These are phyloP conservation scores for Lordiphosa fenestrarum DNA, from an alignment of 2,888 invertebrate species.

Conservation along the genomic window DNA sequence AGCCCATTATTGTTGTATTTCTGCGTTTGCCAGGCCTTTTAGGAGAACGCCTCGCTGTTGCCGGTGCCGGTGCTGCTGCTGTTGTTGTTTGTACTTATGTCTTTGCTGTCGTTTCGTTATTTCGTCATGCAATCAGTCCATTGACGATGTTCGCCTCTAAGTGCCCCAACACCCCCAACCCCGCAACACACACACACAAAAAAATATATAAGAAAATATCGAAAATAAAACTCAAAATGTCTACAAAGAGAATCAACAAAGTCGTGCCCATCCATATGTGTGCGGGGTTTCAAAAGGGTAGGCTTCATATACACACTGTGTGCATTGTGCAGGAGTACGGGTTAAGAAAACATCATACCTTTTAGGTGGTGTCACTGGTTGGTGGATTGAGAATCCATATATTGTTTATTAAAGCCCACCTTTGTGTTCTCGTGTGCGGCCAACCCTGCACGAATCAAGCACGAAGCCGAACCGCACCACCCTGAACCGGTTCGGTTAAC, in stretches of 20 bases:
- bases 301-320: too few relatives aligned
- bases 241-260: conserved; percentile 22
- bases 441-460: too few relatives aligned
- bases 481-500: too few relatives aligned
- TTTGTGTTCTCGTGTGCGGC: too few relatives aligned
- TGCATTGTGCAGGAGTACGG: too few relatives aligned
- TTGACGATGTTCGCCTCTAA: conserved; percentile 47
- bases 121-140: conserved; percentile 70
- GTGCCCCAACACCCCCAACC: conserved; percentile 63
- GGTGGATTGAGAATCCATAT: too few relatives aligned
- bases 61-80: conserved; percentile 11
- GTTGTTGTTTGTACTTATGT: conserved; percentile 32
- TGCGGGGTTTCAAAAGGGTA: too few relatives aligned
- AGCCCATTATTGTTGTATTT: conserved; percentile 69
- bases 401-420: too few relatives aligned
- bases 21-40: conserved; percentile 63
- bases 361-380: too few relatives aligned
- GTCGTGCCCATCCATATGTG: too few relatives aligned
- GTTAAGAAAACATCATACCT: too few relatives aligned
- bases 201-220: conserved; percentile 34
- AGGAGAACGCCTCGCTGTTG: conserved; percentile 55
- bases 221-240: conserved; percentile 42
- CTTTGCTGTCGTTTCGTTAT: conserved; percentile 65
- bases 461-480: too few relatives aligned
- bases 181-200: conserved; percentile 16